Evolutionary conservation across 2,113 vertebrate genomes (phyloP).

Genomic region (Nibea coibor): DNA sequence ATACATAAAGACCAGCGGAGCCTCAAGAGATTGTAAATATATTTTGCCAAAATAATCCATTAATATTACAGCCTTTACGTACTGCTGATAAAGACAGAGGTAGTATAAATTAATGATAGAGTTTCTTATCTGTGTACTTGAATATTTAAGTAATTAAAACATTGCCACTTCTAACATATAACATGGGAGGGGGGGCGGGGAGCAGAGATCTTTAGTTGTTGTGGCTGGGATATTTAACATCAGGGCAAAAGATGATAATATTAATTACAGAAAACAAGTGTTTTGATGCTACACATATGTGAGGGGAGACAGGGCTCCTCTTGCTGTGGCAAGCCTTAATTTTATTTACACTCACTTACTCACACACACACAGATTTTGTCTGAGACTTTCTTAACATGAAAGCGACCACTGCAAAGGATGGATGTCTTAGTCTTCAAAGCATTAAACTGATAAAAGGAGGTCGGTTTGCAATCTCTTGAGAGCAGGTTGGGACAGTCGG

Average conservation of each 20-base stretch:
- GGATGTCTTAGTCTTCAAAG: background rate
- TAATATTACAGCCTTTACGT: background rate
- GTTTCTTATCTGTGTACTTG: conserved; percentile 7
- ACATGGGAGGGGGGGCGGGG: too few species aligned
- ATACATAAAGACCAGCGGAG: background rate
- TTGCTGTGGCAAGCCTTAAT: background rate
- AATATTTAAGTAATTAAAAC: conserved; percentile 7
- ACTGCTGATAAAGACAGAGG: background rate
- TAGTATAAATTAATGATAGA: background rate
- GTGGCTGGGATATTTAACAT: background rate
- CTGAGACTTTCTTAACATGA: too few species aligned
- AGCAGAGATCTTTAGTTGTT: background rate
- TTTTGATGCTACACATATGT: background rate
- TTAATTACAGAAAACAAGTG: background rate
- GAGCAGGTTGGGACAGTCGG: conserved; percentile 22
- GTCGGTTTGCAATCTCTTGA: conserved; percentile 58
- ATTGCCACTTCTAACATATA: background rate
- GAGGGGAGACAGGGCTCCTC: background rate
- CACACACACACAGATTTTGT: too few species aligned
- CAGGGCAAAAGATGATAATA: background rate
- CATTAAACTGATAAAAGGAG: conserved; percentile 19
- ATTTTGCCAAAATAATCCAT: conserved; percentile 10
- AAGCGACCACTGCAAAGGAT: conserved; percentile 10
- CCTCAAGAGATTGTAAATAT: conserved; percentile 53
- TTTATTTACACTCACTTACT: background rate